A percentile compares a stretch with the other conserved stretches of the same genome.
Conservation (phyloP, 2,797 vertebrate species). For the Cyprinella venusta region DNA sequence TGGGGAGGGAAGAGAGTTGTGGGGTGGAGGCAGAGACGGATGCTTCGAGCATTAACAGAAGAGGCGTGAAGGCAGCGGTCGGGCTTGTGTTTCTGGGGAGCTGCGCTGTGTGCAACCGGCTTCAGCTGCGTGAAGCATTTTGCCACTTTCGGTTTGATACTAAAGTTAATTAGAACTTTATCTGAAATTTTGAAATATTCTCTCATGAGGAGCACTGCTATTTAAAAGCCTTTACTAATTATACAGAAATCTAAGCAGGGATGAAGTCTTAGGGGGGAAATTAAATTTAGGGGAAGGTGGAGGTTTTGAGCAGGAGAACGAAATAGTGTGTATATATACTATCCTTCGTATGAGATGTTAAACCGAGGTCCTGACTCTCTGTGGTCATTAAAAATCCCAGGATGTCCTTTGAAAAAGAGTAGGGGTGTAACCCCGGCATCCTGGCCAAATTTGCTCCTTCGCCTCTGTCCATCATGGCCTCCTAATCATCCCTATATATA, state of each 20-base stretch:
- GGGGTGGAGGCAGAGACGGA: constrained; percentile 34
- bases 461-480: no score
- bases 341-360: no score
- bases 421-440: no score
- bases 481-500: no score
- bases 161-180: constrained; percentile 63
- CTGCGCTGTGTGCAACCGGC: constrained; percentile 48
- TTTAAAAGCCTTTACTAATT: constrained; percentile 69
- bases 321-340: neutral
- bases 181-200: constrained; percentile 56
- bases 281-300: constrained; percentile 43
- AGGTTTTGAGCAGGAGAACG: neutral
- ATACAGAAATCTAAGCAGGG: constrained; percentile 53
- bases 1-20: constrained; percentile 27
- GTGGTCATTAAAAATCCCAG: no score
- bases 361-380: no score
- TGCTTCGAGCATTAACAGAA: constrained; percentile 56
- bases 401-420: no score
- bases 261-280: constrained; percentile 52
- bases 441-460: no score
- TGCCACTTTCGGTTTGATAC: constrained; percentile 57
- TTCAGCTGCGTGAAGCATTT: constrained; percentile 43
- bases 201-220: constrained; percentile 53
- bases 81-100: neutral
- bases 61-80: constrained; percentile 28